These are phyloP conservation scores for Drosophila leontia DNA, from an alignment of 1,140 invertebrate genomes.

Conservation along the genomic window DNA sequence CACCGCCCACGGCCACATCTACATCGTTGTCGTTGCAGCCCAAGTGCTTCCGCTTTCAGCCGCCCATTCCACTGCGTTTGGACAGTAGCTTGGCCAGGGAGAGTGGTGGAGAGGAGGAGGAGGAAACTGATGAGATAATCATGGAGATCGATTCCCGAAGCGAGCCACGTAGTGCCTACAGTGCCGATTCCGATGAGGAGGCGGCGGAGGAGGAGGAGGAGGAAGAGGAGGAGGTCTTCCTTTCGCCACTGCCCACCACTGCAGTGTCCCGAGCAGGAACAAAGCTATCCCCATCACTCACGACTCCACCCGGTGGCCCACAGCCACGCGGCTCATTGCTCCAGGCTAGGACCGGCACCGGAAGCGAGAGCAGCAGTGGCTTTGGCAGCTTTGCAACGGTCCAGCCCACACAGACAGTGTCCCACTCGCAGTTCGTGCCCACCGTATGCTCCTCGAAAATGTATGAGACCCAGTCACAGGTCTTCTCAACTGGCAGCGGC, in stretches of 20 bases:
- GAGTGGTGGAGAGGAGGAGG: slow-evolving; percentile 12
- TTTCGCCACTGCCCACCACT: slow-evolving; percentile 44
- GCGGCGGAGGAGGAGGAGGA: slow-evolving; percentile 7
- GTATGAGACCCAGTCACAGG: slow-evolving; percentile 29
- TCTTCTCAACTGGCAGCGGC: slow-evolving; percentile 1
- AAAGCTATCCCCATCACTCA: not conserved
- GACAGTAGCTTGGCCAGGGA: not conserved
- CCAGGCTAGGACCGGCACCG: not conserved
- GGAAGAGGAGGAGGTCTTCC: slow-evolving; percentile 38
- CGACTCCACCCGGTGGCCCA: slow-evolving; percentile 51
- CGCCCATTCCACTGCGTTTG: slow-evolving; percentile 36
- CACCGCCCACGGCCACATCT: slow-evolving; percentile 6
- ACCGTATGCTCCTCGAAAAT: slow-evolving; percentile 75
- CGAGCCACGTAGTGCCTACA: not conserved
- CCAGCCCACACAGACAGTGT: slow-evolving; percentile 18
- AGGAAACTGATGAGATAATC: slow-evolving; percentile 65
- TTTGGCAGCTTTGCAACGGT: slow-evolving; percentile 60
- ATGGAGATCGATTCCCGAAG: slow-evolving; percentile 50
- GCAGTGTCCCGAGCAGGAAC: slow-evolving; percentile 16
- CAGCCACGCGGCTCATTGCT: slow-evolving; percentile 58
- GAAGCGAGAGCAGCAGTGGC: slow-evolving; percentile 54
- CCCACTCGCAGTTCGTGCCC: slow-evolving; percentile 61
- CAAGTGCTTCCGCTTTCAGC: slow-evolving; percentile 35
- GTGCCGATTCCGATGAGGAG: slow-evolving; percentile 13
- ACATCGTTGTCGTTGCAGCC: not conserved